Evolutionary conservation across 2,888 invertebrate genomes (phyloP).

Genomic region (Escarpia spicata): DNA sequence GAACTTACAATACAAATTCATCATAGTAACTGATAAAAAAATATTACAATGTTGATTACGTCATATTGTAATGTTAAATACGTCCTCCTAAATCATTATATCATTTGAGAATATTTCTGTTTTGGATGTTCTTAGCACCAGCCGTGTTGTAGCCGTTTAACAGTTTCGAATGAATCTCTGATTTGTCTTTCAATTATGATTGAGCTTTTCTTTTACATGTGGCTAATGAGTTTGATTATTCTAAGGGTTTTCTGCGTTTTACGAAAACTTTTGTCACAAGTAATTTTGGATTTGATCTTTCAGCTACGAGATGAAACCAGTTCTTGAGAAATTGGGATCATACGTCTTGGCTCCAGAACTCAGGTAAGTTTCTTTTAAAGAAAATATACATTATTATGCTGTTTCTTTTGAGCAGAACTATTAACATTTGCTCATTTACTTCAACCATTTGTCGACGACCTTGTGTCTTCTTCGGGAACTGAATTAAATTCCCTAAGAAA

Average conservation of each 20-base stretch:
- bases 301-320: constrained; percentile 40
- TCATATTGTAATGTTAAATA: too few species aligned
- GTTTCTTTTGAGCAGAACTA: too few species aligned
- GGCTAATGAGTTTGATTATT: not conserved
- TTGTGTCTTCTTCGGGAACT: too few species aligned
- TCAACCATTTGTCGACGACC: too few species aligned
- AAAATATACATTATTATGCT: not conserved
- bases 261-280: not conserved
- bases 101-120: too few species aligned
- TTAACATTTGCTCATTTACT: too few species aligned
- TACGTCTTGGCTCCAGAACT: constrained; percentile 42
- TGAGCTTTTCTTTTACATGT: not conserved
- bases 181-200: not conserved
- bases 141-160: not conserved
- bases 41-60: too few species aligned
- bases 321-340: constrained; percentile 38
- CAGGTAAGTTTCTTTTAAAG: constrained; percentile 34
- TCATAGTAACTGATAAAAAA: too few species aligned
- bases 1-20: too few species aligned
- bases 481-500: too few species aligned
- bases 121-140: too few species aligned
- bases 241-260: not conserved
- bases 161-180: not conserved
- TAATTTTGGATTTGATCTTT: constrained; percentile 3
- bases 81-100: too few species aligned